phyloP scores from a whole-genome alignment of 2,113 vertebrate genomes.

The Centropus bengalensis region DNA sequence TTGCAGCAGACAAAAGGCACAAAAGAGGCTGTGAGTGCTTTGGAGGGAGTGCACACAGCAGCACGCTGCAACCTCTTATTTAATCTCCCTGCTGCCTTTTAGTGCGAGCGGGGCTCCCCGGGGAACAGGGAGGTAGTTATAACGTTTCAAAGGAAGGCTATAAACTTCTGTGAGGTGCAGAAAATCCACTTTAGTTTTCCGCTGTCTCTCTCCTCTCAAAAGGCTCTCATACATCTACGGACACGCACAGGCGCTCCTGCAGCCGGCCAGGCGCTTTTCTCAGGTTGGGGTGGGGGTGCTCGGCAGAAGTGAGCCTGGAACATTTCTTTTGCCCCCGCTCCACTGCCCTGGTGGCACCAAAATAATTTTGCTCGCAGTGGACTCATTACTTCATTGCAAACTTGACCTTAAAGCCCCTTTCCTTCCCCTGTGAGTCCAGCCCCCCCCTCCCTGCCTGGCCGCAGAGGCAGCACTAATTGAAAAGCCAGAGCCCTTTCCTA shows the following conservation, averaged over 20 bases:
- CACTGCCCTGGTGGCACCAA: not conserved
- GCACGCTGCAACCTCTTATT: not conserved
- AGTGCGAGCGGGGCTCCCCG: not conserved
- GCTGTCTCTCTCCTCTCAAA: not conserved
- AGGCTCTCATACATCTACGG: not conserved
- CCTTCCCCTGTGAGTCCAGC: not conserved
- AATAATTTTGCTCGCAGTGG: not conserved
- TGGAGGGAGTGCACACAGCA: not conserved
- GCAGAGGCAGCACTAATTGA: not conserved
- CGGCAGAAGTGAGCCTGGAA: not conserved
- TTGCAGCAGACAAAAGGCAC: not conserved
- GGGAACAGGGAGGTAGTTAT: not conserved
- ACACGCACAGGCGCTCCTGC: not conserved
- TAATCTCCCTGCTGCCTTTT: slow-evolving; percentile 11
- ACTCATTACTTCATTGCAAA: not conserved
- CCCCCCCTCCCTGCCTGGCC: not conserved
- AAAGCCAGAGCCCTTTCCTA: not conserved
- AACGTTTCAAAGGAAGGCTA: not conserved
- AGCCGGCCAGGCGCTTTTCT: not conserved
- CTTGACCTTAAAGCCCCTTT: not conserved
- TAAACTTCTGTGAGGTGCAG: not conserved
- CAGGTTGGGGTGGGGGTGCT: not conserved
- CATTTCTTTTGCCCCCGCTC: not conserved
- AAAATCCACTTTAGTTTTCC: not conserved
- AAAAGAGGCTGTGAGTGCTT: not conserved